These are phyloP conservation scores for Halichoerus grypus DNA, from an alignment of 2,113 vertebrate species.

Conservation along the genomic window DNA sequence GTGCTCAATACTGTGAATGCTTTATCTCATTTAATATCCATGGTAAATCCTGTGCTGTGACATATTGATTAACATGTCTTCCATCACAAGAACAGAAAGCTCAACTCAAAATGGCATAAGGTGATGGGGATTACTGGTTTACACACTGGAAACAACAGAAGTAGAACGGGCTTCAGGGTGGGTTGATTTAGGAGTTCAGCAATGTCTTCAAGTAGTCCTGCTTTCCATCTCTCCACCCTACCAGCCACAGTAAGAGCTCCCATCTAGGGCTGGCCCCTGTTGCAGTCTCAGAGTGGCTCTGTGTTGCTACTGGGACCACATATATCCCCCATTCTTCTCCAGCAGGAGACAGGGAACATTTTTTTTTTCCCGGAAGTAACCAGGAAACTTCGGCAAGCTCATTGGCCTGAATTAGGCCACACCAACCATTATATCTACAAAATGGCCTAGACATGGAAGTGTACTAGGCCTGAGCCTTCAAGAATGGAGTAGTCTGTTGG, in stretches of 20 bases:
- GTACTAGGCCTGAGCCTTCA: neutral
- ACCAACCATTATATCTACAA: neutral
- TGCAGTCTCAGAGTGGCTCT: neutral
- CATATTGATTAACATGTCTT: neutral
- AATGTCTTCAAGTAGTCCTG: neutral
- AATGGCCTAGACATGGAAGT: conserved; percentile 1
- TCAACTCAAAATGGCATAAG: conserved; percentile 11
- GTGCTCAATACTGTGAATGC: neutral
- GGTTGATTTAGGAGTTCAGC: neutral
- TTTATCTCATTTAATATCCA: neutral
- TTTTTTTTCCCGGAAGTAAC: neutral
- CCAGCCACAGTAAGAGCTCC: neutral
- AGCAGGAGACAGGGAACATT: neutral
- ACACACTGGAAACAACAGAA: neutral
- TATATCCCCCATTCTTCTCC: neutral
- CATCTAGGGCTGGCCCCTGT: neutral
- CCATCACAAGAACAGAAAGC: conserved; percentile 8
- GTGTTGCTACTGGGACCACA: neutral
- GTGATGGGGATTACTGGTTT: neutral
- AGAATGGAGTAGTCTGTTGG: neutral
- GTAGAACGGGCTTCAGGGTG: neutral
- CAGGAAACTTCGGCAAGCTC: neutral
- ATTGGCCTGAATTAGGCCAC: neutral
- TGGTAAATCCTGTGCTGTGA: neutral
- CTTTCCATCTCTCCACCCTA: neutral